Evolutionary conservation across 2,888 invertebrate genomes (phyloP), one percentile per base, ranked within the genome.

Genomic region (Cephus nigrinus): DNA sequence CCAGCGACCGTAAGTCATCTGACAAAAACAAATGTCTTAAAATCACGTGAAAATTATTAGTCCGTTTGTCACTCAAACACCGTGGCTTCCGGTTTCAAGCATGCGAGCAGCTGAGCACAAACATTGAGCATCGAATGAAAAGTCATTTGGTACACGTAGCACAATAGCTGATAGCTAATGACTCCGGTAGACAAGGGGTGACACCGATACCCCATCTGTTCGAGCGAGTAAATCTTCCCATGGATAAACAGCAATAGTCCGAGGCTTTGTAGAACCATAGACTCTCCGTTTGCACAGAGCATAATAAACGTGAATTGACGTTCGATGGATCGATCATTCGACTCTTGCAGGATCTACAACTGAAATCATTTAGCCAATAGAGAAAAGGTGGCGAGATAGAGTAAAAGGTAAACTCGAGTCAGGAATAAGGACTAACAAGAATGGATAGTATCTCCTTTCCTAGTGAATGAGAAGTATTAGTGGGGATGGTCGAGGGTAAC

Each of bases 131-230:
- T 55, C 23, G 55, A 55, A 55, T 55, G 55, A 55, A 55, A 55
- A 55, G 55, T 55, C 55, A 55, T 55, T 55, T 23, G 55, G 55
- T 55, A 55, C 55, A 55, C 55, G 55, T 23, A 55, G 23, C 80
- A 86, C 86, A 86, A 86, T 84, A 69, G 81, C 36, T 75, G 71
- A 79, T 55, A 80, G 85, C 86, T 86, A 86, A 86, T 86, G 86
- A 86, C 86, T 86, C 79, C 80, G 81, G 84, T 83, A 87, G 85
- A 86, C 87, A 86, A 86, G 87, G 86, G 86, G 83, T 84, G 84
- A 85, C 86, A 83, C 82, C 81, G 80, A 85, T 84, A 83, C 68
- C 84, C 86, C 87, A 87, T 87, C 86, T 87, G 87, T 87, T 85
- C 86, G 81, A 79, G 80, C 78, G 81, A 82, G 79, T 82, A 82